Percentiles rank a stretch among this genome's conserved stretches.
Conservation (phyloP, 2,888 invertebrate species). For the Ophion obscuratus region DNA sequence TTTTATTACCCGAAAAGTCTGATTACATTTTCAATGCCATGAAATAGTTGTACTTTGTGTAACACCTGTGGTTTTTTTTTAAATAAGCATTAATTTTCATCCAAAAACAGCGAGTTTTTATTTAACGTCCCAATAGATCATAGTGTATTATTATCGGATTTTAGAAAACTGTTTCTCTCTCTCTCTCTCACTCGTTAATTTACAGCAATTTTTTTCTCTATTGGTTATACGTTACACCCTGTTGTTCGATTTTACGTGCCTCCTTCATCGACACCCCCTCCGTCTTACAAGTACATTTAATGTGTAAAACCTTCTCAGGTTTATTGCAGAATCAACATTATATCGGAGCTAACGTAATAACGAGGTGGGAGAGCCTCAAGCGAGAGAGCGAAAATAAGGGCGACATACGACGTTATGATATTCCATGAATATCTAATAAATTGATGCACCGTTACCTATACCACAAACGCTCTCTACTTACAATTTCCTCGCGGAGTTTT, state of each 20-base stretch:
- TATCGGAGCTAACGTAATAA: constrained; percentile 68
- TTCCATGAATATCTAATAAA: constrained; percentile 73
- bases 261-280: neutral
- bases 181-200: no score
- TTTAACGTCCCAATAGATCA: no score
- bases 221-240: neutral
- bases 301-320: constrained; percentile 52
- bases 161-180: no score
- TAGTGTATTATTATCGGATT: no score
- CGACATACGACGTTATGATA: constrained; percentile 60
- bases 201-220: no score
- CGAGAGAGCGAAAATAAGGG: constrained; percentile 5
- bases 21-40: no score
- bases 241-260: constrained; percentile 1
- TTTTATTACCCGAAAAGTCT: no score
- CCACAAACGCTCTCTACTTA: constrained; percentile 47
- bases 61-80: no score
- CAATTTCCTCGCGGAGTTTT: constrained; percentile 56
- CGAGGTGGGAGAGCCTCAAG: constrained; percentile 52
- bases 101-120: no score
- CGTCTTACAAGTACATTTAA: constrained; percentile 8
- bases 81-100: no score
- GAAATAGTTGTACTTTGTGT: no score
- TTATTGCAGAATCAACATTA: constrained; percentile 71
- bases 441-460: constrained; percentile 63